Conservation (phyloP, 1,140 invertebrate species). For the Drosophila kohkoa region DNA sequence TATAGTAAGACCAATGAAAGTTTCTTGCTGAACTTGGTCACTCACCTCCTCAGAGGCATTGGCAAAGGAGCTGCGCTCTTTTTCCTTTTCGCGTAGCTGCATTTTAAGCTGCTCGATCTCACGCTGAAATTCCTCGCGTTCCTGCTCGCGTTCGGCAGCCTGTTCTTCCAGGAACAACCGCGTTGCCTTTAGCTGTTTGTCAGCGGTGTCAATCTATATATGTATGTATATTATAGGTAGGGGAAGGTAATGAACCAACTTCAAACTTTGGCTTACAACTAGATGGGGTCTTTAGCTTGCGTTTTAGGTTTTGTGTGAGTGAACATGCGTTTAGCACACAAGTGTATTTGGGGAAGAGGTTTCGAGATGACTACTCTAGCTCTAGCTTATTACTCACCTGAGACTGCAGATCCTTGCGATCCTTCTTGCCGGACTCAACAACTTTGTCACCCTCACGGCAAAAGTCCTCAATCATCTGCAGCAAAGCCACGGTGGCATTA, state of each 20-base stretch:
- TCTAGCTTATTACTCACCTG: conserved; percentile 87
- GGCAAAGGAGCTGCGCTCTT: conserved; percentile 86
- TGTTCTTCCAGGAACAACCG: conserved; percentile 92
- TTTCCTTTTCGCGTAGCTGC: conserved; percentile 88
- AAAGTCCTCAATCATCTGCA: conserved; percentile 88
- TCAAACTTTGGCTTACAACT: conserved; percentile 56
- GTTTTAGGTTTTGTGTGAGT: conserved; percentile 23
- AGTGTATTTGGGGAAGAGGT: not conserved
- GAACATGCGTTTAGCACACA: conserved; percentile 69
- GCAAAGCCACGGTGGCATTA: conserved; percentile 85
- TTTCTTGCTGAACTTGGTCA: conserved; percentile 28
- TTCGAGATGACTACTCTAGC: not conserved
- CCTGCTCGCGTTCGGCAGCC: conserved; percentile 90
- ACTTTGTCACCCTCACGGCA: conserved; percentile 87
- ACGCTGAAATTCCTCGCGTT: conserved; percentile 90
- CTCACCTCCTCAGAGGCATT: conserved; percentile 86
- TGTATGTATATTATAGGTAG: conserved; percentile 25
- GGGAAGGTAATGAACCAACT: conserved; percentile 32
- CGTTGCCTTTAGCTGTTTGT: conserved; percentile 91
- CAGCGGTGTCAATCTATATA: conserved; percentile 90
- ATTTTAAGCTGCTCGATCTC: conserved; percentile 87
- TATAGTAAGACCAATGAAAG: conserved; percentile 1
- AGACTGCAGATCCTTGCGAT: conserved; percentile 89
- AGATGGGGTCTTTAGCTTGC: conserved; percentile 31
- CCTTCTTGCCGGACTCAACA: conserved; percentile 87